Base-by-base conservation (phyloP, 2,888 invertebrate genomes). In the Furcula furcula region DNA sequence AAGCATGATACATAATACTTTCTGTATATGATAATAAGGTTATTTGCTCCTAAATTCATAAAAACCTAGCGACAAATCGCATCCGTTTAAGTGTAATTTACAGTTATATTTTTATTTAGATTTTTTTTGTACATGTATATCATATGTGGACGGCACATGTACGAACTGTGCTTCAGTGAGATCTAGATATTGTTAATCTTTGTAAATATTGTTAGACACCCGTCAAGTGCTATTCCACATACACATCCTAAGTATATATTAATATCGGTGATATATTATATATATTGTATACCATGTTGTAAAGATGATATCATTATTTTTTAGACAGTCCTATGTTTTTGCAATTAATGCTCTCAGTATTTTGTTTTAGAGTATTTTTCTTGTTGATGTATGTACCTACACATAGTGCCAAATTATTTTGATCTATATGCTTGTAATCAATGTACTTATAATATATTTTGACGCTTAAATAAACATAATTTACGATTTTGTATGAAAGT, bases 171-270 rank as follows among this genome's bases (percentile, higher is more conserved):
- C 60, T 64, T 50, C 58, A 66, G 57, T 65, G 71, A 66, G 61
- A 66, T 60, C 50, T 73, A 73, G 54, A 58, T 68, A 62, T 75
- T 80, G 76, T 81, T 80, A 71, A 72, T 66, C 68, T 71, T 70
- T 84, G 83, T 85, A 85, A 81, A 84, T 85, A 85, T 81, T 77
- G 79, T 82, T 81, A 76, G 65, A 65, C 63, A 66, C 55, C 64
- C 74, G 62, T 75, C 65, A 76, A 78, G 74, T 76, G 75, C 71
- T 81, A 74, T 74, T 72, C 65, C 68, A 72, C 67, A 40, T 46
- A 60, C 64, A 55, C 56, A 56, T 55, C 48, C 40, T 63, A 66
- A 67, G 61, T 66, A 57, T n/a, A n/a, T n/a, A n/a, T n/a, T n/a
- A n/a, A n/a, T n/a, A n/a, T n/a, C n/a, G n/a, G n/a, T n/a, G n/a